These are phyloP conservation scores for Danionella cerebrum DNA, from an alignment of 2,113 vertebrate genomes.

Conservation along the genomic window DNA sequence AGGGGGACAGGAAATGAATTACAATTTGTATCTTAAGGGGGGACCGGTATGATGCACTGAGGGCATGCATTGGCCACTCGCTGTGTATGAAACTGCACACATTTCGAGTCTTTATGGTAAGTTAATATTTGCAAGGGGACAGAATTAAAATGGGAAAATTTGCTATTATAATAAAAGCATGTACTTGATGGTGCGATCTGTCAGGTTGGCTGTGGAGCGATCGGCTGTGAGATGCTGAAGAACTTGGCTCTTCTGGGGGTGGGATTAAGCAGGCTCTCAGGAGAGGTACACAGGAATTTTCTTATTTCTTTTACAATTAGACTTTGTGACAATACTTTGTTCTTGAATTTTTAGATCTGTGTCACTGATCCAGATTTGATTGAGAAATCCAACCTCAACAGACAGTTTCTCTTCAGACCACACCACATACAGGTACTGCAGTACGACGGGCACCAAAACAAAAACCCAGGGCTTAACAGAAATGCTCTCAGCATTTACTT, in stretches of 20 bases:
- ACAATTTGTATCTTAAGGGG: constrained; percentile 72
- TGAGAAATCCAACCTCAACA: constrained; percentile 97
- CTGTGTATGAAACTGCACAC: constrained; percentile 81
- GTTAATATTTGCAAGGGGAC: constrained; percentile 33
- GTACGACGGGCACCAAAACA: too few relatives aligned
- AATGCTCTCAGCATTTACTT: too few relatives aligned
- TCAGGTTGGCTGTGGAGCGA: constrained; percentile 94
- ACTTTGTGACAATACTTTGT: background rate
- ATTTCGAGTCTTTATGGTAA: constrained; percentile 89
- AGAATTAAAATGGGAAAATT: background rate
- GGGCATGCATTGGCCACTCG: constrained; percentile 84
- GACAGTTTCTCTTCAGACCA: constrained; percentile 95
- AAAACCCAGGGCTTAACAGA: too few relatives aligned
- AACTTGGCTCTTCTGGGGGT: constrained; percentile 94
- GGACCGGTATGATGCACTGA: constrained; percentile 87
- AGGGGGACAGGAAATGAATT: too few relatives aligned
- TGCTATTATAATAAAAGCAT: too few relatives aligned
- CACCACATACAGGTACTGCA: constrained; percentile 86
- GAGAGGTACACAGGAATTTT: constrained; percentile 49
- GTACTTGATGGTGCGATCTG: too few relatives aligned
- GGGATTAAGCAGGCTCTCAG: constrained; percentile 66
- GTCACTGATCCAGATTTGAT: constrained; percentile 97
- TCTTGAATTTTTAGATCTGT: constrained; percentile 67
- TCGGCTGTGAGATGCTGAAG: constrained; percentile 98
- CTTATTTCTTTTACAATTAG: background rate